Base-by-base conservation (phyloP, 2,113 vertebrate genomes). In the Jaculus jaculus region DNA sequence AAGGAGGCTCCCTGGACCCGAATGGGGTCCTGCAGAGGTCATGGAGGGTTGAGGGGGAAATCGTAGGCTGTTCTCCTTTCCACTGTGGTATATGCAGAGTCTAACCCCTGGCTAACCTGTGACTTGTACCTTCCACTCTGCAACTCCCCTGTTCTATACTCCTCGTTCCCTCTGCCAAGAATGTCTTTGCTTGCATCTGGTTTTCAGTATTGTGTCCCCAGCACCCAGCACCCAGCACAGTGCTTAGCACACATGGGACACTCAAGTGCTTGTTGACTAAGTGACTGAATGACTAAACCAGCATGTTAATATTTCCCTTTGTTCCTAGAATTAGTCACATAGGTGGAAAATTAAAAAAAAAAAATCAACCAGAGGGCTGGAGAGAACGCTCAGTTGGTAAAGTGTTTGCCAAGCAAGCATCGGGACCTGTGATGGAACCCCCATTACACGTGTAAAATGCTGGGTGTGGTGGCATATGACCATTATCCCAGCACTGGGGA, bases 341-440 rank as follows among this genome's bases (percentile, higher is more conserved):
- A 93, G 34, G 37, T 54, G 42, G 42, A 32, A 85, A 72, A 13
- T 89, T 13, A 83, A 39, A 92, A 39, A 23, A n/a, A 58, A 81
- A 77, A 60, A 54, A 16, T 5, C 12, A 87, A 39, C 34, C 37
- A 58, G 1, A 63, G 34, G 63, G 10, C 54, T 54, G 54, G 54
- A 54, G 54, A 54, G 54, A 54, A 54, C 7, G 54, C 54, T 54
- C 54, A 54, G 10, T 54, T 54, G 54, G 54, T 12, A 54, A 54
- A 54, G 15, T 54, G 54, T 54, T 54, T 12, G 54, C 54, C 54
- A 15, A 16, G 54, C 54, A 54, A 15, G 54, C 54, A 54, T 54
- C 7, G 13, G 15, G 10, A 54, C 11, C 54, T 12, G 54, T 10
- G 54, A 54, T 12, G 7, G 54, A 54, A 47, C 15, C 15, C 11